These are phyloP conservation scores for Sinhomidia bicolor DNA, from an alignment of 2,888 invertebrate genomes.

Conservation along the genomic window DNA sequence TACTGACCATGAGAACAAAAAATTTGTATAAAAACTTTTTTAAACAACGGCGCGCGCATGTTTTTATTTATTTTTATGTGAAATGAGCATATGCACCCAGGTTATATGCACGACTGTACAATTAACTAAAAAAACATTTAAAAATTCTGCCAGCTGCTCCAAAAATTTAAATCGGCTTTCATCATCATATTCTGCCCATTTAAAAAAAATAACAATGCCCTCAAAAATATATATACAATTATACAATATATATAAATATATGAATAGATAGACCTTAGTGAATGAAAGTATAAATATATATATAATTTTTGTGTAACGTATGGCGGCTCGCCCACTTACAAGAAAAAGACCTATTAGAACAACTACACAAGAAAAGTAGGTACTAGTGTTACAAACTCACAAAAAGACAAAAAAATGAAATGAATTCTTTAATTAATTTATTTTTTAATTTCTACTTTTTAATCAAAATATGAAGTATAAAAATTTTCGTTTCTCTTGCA, in stretches of 20 bases:
- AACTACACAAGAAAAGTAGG: neutral
- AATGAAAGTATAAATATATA: too few species aligned
- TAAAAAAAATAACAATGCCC: neutral
- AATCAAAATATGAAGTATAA: neutral
- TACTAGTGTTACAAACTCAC: neutral
- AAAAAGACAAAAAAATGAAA: neutral
- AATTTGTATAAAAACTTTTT: neutral
- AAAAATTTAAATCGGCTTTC: neutral
- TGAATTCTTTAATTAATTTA: neutral
- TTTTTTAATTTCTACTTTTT: neutral
- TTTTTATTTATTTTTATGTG: too few species aligned
- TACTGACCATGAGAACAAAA: too few species aligned
- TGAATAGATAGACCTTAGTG: too few species aligned
- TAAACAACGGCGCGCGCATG: neutral
- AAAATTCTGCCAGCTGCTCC: neutral
- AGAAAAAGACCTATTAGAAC: too few species aligned
- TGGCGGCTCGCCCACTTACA: neutral
- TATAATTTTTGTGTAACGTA: too few species aligned
- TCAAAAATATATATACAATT: neutral
- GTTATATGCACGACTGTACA: too few species aligned
- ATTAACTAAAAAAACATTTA: neutral
- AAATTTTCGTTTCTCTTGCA: neutral
- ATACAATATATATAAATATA: too few species aligned
- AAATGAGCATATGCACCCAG: too few species aligned
- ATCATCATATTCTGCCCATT: neutral